phyloP scores from a whole-genome alignment of 2,888 invertebrate species.

The Heteropelma amictum region DNA sequence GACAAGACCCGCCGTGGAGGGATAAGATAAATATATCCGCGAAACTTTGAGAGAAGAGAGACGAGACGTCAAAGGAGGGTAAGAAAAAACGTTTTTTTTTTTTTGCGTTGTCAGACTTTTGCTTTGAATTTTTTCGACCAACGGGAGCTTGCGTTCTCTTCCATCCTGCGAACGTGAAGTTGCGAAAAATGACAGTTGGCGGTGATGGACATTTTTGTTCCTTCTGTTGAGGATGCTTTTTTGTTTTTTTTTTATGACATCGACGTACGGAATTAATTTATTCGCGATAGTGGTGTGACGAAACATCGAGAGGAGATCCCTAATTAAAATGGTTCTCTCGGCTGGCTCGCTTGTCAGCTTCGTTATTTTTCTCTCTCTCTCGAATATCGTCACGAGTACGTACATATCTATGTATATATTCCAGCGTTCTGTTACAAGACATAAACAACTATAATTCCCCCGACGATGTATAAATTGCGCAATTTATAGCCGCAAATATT shows the following conservation, averaged over 20 bases:
- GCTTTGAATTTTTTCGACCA: no score
- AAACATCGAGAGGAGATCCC: constrained; percentile 34
- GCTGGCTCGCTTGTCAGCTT: neutral
- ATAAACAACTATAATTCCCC: constrained; percentile 33
- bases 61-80: no score
- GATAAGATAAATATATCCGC: constrained; percentile 7
- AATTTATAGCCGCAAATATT: constrained; percentile 48
- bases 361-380: neutral
- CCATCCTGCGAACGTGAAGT: no score
- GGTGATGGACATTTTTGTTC: no score
- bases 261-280: neutral
- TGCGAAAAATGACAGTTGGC: no score
- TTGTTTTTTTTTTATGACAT: neutral
- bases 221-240: no score
- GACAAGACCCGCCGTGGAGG: constrained; percentile 27
- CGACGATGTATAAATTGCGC: constrained; percentile 50
- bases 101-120: no score
- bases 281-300: neutral
- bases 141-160: no score
- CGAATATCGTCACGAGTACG: constrained; percentile 10
- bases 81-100: no score
- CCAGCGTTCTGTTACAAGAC: no score
- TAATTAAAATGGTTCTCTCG: constrained; percentile 43
- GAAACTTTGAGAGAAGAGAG: neutral
- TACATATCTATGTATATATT: constrained; percentile 19